Percentiles rank a stretch among this genome's conserved stretches.
Evolutionary conservation across 2,113 vertebrate genomes (phyloP).

Genomic region (Hemibagrus wyckioides): DNA sequence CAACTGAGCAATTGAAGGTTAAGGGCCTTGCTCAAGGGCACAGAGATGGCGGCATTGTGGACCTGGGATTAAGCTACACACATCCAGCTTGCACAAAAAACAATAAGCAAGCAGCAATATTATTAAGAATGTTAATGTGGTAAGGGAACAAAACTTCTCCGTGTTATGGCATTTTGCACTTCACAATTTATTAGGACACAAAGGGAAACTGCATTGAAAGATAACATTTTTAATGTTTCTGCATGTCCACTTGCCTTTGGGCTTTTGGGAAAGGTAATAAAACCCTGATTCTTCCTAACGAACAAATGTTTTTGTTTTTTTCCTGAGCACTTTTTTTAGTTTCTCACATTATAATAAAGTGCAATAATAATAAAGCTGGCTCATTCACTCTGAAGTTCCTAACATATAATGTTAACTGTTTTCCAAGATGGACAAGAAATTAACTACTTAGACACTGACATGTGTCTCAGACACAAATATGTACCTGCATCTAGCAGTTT

Average conservation of each 20-base stretch:
- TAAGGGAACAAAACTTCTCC: neutral
- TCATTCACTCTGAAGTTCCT: neutral
- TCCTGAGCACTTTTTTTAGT: neutral
- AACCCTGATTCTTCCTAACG: neutral
- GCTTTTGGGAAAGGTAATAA: neutral
- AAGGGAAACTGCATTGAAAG: neutral
- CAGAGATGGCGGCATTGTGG: too few relatives aligned
- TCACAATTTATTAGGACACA: neutral
- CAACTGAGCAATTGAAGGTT: too few relatives aligned
- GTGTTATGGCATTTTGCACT: neutral
- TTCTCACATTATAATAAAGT: neutral
- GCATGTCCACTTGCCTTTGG: neutral
- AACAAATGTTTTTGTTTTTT: neutral
- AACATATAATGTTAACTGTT: neutral
- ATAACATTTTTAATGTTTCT: neutral
- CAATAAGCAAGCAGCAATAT: neutral
- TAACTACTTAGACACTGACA: neutral
- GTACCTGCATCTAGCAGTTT: conserved; percentile 88
- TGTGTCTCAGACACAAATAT: too few relatives aligned
- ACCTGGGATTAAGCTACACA: too few relatives aligned
- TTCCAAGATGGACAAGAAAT: neutral
- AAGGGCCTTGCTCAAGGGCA: too few relatives aligned
- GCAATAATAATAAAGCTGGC: neutral
- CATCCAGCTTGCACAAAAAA: neutral
- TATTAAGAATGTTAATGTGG: neutral